Base-by-base conservation (phyloP, 2,888 invertebrate species). In the Drosophila borborema region DNA sequence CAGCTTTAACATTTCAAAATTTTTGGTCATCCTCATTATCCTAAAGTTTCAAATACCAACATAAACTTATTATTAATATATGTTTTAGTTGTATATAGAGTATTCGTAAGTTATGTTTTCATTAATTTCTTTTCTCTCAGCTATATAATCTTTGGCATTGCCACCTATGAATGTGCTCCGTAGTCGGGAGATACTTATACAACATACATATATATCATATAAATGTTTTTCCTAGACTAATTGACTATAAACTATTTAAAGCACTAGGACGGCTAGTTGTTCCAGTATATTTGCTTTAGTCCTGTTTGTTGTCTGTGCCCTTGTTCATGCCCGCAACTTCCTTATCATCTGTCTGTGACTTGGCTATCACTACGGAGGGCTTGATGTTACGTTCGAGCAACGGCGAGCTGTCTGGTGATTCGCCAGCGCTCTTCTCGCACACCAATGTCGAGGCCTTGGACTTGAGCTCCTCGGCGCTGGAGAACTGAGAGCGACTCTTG, bases 391-490 rank as follows among this genome's bases (percentile, higher is more conserved):
- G 70, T 1, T 86, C 84, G 64, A 92, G 66, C 10, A 92, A 77
- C 8, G 91, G 92, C n/a, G 92, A 91, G 40, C 79, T 84, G 64
- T 92, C 91, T 4, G 89, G 85, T 2, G 76, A 65, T 7, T 55
- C 69, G 41, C 64, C 64, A 38, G 31, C 64, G 38, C 60, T 58
- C 36, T 89, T 90, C 23, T 85, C 85, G 55, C 77, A 76, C 1
- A 66, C 69, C 49, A 77, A 48, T 6, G 79, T 69, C 0, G 81
- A 71, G 10, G 79, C 77, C 61, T 84, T 87, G 2, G 82, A 81
- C 69, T 86, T 91, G 20, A 89, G 65, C 55, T 91, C 91, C 20
- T 81, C 83, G 20, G 77, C 69, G 53, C 80, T 86, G 64, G 82
- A 80, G 66, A 48, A 60, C 12, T 68, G 80, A 0, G 80, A 80